Percentiles rank a stretch among this genome's conserved stretches.
phyloP scores from a whole-genome alignment of 2,113 vertebrate species.

The Centropus bengalensis region DNA sequence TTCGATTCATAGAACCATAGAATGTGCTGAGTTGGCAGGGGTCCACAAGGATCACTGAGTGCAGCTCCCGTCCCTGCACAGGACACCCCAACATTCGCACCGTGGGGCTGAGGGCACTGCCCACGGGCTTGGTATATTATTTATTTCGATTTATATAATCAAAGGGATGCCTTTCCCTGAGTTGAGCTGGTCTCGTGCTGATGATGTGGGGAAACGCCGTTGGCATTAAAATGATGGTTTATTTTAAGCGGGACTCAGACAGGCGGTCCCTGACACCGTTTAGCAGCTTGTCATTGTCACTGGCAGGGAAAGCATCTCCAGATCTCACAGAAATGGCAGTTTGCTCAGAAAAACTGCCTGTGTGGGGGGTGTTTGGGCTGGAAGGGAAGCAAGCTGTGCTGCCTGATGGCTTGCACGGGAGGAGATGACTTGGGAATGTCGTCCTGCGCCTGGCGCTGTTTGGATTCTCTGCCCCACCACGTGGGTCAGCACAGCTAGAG shows the following conservation, averaged over 20 bases:
- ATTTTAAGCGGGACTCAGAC: background rate
- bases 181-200: background rate
- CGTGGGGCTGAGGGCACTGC: background rate
- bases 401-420: rapidly evolving
- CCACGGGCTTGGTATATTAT: background rate
- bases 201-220: background rate
- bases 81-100: too few relatives aligned
- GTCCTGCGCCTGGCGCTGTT: background rate
- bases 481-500: background rate
- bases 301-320: background rate
- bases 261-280: background rate
- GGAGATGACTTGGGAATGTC: background rate
- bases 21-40: too few relatives aligned
- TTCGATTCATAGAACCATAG: background rate
- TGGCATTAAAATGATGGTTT: background rate
- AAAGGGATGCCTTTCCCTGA: background rate
- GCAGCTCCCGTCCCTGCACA: too few relatives aligned
- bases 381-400: background rate
- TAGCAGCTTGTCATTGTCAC: background rate
- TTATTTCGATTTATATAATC: conserved; percentile 19
- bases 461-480: background rate
- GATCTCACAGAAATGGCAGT: background rate
- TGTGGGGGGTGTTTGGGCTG: background rate
- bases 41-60: too few relatives aligned
- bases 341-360: background rate